A percentile compares a stretch with the other conserved stretches of the same genome.
Conservation (phyloP, 2,113 vertebrate genomes). For the Zosterops lateralis region DNA sequence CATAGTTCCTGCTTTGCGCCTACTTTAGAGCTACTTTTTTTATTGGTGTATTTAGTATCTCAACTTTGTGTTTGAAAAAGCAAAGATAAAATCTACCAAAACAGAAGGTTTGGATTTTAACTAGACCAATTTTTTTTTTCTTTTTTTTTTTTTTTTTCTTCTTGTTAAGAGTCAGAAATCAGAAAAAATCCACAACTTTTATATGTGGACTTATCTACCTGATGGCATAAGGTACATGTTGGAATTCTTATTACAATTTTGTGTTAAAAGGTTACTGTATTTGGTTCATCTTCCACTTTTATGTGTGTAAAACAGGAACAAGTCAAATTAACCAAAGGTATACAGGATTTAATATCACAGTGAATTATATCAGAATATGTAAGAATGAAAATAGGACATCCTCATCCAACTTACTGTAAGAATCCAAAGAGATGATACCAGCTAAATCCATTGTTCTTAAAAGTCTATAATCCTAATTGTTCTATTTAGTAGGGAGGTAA, state of each 20-base stretch:
- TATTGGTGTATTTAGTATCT: not conserved
- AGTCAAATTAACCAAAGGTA: not conserved
- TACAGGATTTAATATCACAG: not conserved
- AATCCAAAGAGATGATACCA: not conserved
- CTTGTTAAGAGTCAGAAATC: not conserved
- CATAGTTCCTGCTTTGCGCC: not conserved
- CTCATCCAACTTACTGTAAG: not conserved
- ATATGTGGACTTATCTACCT: not conserved
- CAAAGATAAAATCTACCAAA: not conserved
- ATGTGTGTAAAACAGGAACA: not conserved
- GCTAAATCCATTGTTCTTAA: not conserved
- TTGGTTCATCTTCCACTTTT: not conserved
- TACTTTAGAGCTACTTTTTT: not conserved
- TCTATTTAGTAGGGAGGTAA: not conserved
- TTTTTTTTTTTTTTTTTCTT: not conserved
- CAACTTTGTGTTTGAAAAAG: not conserved
- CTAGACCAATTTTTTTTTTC: not conserved
- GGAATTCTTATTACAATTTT: not conserved
- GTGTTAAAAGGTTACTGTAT: not conserved
- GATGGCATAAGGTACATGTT: accelerated
- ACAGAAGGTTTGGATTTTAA: not conserved
- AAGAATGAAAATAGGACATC: not conserved
- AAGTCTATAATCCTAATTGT: not conserved
- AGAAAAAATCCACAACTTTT: not conserved
- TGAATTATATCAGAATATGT: not conserved